Conservation (phyloP, 64 coral and sea anemone genomes). For the Stichodactyla mertensii region DNA sequence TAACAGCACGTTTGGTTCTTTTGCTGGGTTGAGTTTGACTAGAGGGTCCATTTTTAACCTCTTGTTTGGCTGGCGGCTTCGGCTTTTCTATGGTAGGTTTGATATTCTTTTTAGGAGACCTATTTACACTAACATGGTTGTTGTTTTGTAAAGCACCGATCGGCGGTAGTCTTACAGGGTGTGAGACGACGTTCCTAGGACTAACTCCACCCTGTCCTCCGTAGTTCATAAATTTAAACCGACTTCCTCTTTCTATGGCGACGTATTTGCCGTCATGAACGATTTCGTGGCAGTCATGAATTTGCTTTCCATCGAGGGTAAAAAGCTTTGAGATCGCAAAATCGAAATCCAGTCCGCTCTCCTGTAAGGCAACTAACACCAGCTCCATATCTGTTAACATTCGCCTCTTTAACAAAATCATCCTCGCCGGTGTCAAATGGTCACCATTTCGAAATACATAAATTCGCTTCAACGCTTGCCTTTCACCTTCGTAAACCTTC, state of each 20-base stretch:
- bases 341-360: slow-evolving; percentile 32
- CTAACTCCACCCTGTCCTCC: neutral
- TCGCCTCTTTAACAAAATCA: slow-evolving; percentile 57
- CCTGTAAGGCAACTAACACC: slow-evolving; percentile 59
- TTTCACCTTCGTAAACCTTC: slow-evolving; percentile 79
- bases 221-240: slow-evolving; percentile 59
- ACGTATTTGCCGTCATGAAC: slow-evolving; percentile 49
- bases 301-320: slow-evolving; percentile 38
- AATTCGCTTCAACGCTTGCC: slow-evolving; percentile 46
- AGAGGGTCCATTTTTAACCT: neutral
- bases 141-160: neutral
- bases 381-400: slow-evolving; percentile 62
- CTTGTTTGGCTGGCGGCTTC: neutral
- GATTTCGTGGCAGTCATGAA: slow-evolving; percentile 16
- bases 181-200: neutral
- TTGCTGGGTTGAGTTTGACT: neutral
- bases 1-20: neutral
- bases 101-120: neutral
- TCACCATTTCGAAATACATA: slow-evolving; percentile 75
- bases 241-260: slow-evolving; percentile 67
- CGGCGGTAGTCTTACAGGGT: neutral
- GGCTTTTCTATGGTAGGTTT: neutral
- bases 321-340: slow-evolving; percentile 45
- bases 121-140: neutral
- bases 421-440: slow-evolving; percentile 37